Evolutionary conservation across 1,140 invertebrate genomes (phyloP), one percentile per base, ranked within the genome.

Genomic region (Drosophila simulans): DNA sequence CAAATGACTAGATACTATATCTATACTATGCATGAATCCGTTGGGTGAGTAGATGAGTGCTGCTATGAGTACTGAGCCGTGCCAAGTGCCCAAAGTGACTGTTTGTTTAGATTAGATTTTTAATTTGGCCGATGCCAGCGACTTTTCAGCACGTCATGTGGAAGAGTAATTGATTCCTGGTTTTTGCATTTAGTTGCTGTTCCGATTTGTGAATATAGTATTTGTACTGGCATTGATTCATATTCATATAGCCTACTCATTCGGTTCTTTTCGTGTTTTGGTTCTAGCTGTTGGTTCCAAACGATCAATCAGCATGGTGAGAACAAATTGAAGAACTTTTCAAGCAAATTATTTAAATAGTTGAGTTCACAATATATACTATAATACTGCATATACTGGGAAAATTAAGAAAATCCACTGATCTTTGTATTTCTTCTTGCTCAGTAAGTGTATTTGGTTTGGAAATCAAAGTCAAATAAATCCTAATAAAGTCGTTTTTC

Each of bases 41-140:
- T 13, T 27, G 27, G 10, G 11, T 27, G 35, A 31, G 25, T 31
- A 8, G 31, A 15, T 20, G 45, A 31, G 25, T 34, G 15, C 17
- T 2, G 5, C 34, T 22, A 35, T 51, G 56, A 60, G 37, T 60
- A 17, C 66, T 34, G 34, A 25, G 25, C 55, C 31, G 46, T 59
- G 46, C 68, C 69, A 72, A 72, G 55, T 60, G 45, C 13, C 53
- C 45, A 31, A 31, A 72, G 35, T 45, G 55, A 46, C 39, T 60
- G 55, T 72, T 52, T 59, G 66, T 27, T 72, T 72, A 46, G 69
- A 72, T 72, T 72, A 60, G 54, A 39, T 45, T 40, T 60, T 48
- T 72, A 39, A 27, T 39, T 58, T 39, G 45, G 39, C 17, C 20
- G 40, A 48, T 31, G 34, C 11, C 8, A 8, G 27, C 51, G 51